A percentile compares a stretch with the other conserved stretches of the same genome.
Evolutionary conservation across 2,888 invertebrate genomes (phyloP).

Genomic region (Mythimna loreyi): DNA sequence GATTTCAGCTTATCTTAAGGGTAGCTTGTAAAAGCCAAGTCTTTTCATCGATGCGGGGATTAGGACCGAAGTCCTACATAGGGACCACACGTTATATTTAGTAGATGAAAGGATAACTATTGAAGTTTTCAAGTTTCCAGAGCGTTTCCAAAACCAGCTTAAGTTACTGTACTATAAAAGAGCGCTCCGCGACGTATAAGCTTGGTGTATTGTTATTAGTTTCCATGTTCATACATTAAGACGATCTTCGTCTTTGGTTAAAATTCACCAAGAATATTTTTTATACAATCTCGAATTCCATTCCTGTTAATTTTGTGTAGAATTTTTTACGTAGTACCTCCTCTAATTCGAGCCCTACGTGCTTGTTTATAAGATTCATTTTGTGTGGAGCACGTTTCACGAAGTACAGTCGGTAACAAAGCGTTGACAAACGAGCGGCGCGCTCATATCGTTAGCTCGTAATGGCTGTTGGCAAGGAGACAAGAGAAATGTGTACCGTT

Average conservation of each 20-base stretch:
- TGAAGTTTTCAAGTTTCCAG: slow-evolving; percentile 15
- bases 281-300: slow-evolving; percentile 46
- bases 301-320: slow-evolving; percentile 52
- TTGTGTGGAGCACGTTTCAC: slow-evolving; percentile 45
- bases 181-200: background rate
- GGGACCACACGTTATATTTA: slow-evolving; percentile 34
- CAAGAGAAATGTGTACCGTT: slow-evolving; percentile 68
- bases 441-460: slow-evolving; percentile 68
- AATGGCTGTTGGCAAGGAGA: slow-evolving; percentile 68
- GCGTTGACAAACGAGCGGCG: slow-evolving; percentile 70
- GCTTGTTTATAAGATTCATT: slow-evolving; percentile 56
- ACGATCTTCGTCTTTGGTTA: slow-evolving; percentile 9
- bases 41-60: slow-evolving; percentile 52
- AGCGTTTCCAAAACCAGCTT: slow-evolving; percentile 1
- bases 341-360: slow-evolving; percentile 25
- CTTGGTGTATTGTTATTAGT: background rate
- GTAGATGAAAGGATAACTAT: slow-evolving; percentile 37
- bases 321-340: slow-evolving; percentile 17
- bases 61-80: slow-evolving; percentile 43
- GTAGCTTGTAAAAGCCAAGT: slow-evolving; percentile 54
- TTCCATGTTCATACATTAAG: background rate
- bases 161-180: background rate
- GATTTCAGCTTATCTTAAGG: slow-evolving; percentile 62
- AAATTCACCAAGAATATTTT: slow-evolving; percentile 42
- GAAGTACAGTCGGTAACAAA: slow-evolving; percentile 62